These are phyloP conservation scores for Drosophila mercatorum DNA, from an alignment of 2,888 invertebrate species.

Conservation along the genomic window DNA sequence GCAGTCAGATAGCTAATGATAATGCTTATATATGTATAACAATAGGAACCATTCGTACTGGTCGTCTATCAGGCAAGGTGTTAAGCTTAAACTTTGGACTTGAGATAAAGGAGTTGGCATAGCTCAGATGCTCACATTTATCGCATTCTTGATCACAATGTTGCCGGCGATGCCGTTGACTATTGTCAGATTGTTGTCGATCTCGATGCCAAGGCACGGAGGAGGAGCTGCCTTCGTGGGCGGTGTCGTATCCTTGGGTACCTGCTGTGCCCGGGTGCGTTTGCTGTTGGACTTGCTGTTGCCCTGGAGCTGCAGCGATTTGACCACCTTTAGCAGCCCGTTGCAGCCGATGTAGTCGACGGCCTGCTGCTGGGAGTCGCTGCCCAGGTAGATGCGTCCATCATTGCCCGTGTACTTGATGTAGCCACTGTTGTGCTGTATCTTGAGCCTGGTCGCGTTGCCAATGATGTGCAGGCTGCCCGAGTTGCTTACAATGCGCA, in stretches of 20 bases:
- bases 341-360: conserved; percentile 84
- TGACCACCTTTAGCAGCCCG: conserved; percentile 82
- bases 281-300: conserved; percentile 13
- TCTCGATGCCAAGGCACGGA: conserved; percentile 39
- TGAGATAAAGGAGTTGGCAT: conserved; percentile 15
- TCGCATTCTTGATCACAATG: conserved; percentile 79
- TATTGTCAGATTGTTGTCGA: conserved; percentile 74
- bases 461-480: conserved; percentile 82
- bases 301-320: conserved; percentile 54
- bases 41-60: conserved; percentile 60
- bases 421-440: conserved; percentile 77
- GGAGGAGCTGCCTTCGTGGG: neutral
- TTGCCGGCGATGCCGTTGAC: conserved; percentile 75
- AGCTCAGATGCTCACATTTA: conserved; percentile 77
- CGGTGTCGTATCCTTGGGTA: neutral
- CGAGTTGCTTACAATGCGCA: conserved; percentile 79
- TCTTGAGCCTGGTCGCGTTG: conserved; percentile 82
- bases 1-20: conserved; percentile 53
- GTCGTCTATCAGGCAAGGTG: conserved; percentile 42
- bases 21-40: conserved; percentile 39
- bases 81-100: conserved; percentile 37
- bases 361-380: conserved; percentile 76
- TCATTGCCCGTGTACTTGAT: conserved; percentile 83
- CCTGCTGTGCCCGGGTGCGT: conserved; percentile 7
- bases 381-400: conserved; percentile 83